phyloP scores from a whole-genome alignment of 2,888 invertebrate species.

The Dugesia japonica region DNA sequence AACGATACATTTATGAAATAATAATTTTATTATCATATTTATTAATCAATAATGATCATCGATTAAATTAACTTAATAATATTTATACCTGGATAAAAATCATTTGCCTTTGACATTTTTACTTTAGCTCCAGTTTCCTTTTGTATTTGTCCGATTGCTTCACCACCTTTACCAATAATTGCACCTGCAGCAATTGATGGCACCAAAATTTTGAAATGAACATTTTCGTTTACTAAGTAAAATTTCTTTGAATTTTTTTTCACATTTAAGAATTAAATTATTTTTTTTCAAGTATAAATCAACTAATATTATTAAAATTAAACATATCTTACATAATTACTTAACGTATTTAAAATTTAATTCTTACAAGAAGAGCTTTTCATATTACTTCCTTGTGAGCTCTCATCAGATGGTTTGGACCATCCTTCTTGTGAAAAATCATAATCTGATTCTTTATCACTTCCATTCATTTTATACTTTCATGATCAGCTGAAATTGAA shows the following conservation, averaged over 20 bases:
- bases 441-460: background rate
- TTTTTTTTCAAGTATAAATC: no score
- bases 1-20: no score
- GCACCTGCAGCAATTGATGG: conserved; percentile 80
- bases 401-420: conserved; percentile 1
- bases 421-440: conserved; percentile 6
- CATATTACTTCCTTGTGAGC: background rate
- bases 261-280: no score
- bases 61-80: no score
- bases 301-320: no score
- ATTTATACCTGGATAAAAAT: conserved; percentile 78
- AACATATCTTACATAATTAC: no score
- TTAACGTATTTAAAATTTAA: no score
- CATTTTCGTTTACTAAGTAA: conserved; percentile 39
- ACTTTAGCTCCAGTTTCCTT: conserved; percentile 90
- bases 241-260: no score
- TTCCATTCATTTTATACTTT: conserved; percentile 5
- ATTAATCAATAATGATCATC: no score
- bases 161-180: conserved; percentile 96
- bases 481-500: conserved; percentile 20
- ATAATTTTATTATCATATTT: no score
- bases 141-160: conserved; percentile 90
- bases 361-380: conserved; percentile 14
- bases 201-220: conserved; percentile 85
- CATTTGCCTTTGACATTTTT: conserved; percentile 97